Base-by-base conservation (phyloP, 1,140 invertebrate genomes). In the Drosophila cardini region DNA sequence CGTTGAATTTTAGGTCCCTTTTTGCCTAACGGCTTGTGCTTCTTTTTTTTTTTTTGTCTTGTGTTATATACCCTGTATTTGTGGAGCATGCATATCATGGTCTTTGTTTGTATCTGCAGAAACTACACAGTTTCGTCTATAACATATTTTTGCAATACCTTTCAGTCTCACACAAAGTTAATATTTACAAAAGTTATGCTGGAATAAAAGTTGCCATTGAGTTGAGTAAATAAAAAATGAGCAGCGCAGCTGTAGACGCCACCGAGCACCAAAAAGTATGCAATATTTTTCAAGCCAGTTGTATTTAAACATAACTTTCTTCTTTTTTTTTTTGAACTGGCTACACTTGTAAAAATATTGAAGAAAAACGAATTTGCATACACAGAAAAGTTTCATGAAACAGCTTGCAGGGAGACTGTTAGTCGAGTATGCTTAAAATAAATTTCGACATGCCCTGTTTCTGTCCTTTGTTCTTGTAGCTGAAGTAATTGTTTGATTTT, bases 401-500 rank as follows among this genome's bases (percentile, higher is more conserved):
- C 10, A 3, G 10, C n/a, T 10, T 10, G 15, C n/a, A 34, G 48
- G 30, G 48, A 34, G 34, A 7, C n/a, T 7, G 2, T 6, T 2
- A 52, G 30, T 10, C 16, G 11, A 21, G 16, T 32, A 43, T 10
- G 13, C 32, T 13, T 11, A n/a, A 13, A n/a, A 11, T 11, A 13
- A 11, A 1, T 10, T 46, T 15, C 50, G 13, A 5, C 7, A 13
- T 9, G 21, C 5, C 13, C 34, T 34, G 30, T 34, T 6, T 52
- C 26, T 16, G 53, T 26, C 11, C 2, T 4, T 2, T 10, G 43
- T 38, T 30, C 26, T 36, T 52, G 62, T 72, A 67, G 69, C 42
- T 58, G 53, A 72, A 72, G 69, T 67, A 72, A 72, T 72, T 72
- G 69, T 52, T 43, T 36, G 36, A 57, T 67, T 65, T 52, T 52